These are phyloP conservation scores for Polymixis lichenea DNA, from an alignment of 2,888 invertebrate species.

Conservation along the genomic window DNA sequence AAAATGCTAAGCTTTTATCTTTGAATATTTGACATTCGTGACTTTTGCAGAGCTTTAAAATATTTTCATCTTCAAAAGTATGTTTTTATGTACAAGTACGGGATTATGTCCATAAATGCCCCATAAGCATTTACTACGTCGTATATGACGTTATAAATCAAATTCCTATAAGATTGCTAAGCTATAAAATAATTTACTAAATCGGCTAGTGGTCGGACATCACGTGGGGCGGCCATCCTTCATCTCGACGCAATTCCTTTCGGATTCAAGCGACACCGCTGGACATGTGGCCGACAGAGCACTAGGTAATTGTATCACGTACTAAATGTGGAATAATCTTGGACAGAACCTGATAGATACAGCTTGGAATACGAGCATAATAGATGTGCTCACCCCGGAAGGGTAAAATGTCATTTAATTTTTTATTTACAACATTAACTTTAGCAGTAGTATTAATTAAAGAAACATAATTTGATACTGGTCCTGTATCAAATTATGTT, in stretches of 20 bases:
- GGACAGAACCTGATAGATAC: conserved; percentile 61
- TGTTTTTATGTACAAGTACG: neutral
- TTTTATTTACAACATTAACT: neutral
- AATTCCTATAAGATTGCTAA: conserved; percentile 61
- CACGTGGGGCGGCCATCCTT: conserved; percentile 78
- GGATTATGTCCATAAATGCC: neutral
- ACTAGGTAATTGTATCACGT: conserved; percentile 75
- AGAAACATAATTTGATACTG: too few relatives aligned
- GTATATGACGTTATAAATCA: conserved; percentile 44
- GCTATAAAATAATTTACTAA: conserved; percentile 74
- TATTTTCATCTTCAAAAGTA: neutral
- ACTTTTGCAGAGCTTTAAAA: neutral
- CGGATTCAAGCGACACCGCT: conserved; percentile 67
- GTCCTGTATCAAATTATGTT: neutral
- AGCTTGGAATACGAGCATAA: conserved; percentile 32
- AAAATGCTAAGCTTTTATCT: neutral
- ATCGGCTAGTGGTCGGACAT: conserved; percentile 70
- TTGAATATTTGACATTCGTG: neutral
- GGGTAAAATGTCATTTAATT: conserved; percentile 40
- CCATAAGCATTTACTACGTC: conserved; percentile 18
- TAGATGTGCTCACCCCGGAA: conserved; percentile 38
- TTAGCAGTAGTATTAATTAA: too few relatives aligned
- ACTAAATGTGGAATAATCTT: conserved; percentile 69
- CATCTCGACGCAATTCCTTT: conserved; percentile 73
- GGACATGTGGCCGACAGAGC: conserved; percentile 69